phyloP scores from a whole-genome alignment of 2,797 vertebrate genomes.

The Acomys russatus region DNA sequence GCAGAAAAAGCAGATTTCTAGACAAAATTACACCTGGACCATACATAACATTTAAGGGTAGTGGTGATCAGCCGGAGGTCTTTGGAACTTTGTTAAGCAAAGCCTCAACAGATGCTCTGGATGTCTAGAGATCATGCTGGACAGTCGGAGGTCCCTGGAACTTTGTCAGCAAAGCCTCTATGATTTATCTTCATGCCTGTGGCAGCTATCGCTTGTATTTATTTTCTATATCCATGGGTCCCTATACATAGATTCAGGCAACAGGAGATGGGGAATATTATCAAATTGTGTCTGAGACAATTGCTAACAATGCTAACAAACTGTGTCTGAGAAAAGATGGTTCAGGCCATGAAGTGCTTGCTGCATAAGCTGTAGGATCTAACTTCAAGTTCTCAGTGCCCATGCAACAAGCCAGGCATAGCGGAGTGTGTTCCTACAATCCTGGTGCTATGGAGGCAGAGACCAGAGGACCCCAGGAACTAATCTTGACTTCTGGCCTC shows the following conservation, averaged over 20 bases:
- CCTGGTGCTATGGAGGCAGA: background rate
- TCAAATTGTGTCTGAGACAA: background rate
- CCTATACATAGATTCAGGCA: background rate
- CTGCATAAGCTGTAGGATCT: background rate
- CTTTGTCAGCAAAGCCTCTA: too few species aligned
- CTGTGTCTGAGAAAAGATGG: background rate
- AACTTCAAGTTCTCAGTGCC: background rate
- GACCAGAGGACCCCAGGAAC: background rate
- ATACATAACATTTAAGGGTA: too few species aligned
- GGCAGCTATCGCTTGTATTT: too few species aligned
- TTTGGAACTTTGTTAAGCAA: too few species aligned
- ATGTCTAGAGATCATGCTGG: too few species aligned
- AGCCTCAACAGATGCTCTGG: too few species aligned
- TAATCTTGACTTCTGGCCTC: background rate
- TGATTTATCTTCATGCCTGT: too few species aligned
- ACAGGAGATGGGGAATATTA: background rate
- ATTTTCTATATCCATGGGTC: background rate
- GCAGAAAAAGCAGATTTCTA: too few species aligned
- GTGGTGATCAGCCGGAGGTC: too few species aligned
- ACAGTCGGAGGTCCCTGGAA: too few species aligned
- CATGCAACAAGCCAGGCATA: background rate
- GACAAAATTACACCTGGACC: too few species aligned
- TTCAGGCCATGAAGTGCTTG: background rate
- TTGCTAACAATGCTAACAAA: background rate
- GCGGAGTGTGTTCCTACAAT: background rate